Evolutionary conservation across 2,113 vertebrate species (phyloP).

Genomic region (Marmota flaviventris): DNA sequence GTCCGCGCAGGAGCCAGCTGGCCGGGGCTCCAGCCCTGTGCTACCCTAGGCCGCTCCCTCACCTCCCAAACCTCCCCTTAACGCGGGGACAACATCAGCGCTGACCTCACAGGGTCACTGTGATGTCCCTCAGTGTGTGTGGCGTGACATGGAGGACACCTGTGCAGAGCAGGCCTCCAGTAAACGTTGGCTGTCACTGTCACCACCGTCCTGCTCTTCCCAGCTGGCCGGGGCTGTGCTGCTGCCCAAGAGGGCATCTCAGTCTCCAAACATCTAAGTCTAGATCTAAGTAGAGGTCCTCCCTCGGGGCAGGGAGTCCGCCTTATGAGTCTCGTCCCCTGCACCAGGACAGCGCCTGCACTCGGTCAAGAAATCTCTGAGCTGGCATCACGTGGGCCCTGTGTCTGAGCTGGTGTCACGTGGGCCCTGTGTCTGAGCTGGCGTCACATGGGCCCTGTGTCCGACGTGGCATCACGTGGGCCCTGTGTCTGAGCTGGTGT

Average conservation of each 20-base stretch:
- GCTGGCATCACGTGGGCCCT: not conserved
- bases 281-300: not conserved
- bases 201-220: not conserved
- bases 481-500: not conserved
- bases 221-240: not conserved
- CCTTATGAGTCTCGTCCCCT: not conserved
- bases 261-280: not conserved
- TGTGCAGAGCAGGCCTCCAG: accelerated
- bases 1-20: not conserved
- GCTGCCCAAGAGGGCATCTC: not conserved
- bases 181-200: accelerated
- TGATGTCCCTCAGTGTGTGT: accelerated
- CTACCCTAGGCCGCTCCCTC: not conserved
- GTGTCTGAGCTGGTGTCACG: too few species aligned
- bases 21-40: not conserved
- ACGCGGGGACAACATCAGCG: not conserved
- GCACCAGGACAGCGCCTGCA: not conserved
- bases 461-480: too few species aligned
- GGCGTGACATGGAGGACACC: not conserved
- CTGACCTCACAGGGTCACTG: accelerated
- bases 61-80: not conserved
- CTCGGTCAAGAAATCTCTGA: not conserved
- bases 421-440: too few species aligned
- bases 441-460: too few species aligned
- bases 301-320: not conserved